A percentile compares a stretch with the other conserved stretches of the same genome.
phyloP scores from a whole-genome alignment of 2,797 vertebrate genomes.

The Echeneis naucrates region DNA sequence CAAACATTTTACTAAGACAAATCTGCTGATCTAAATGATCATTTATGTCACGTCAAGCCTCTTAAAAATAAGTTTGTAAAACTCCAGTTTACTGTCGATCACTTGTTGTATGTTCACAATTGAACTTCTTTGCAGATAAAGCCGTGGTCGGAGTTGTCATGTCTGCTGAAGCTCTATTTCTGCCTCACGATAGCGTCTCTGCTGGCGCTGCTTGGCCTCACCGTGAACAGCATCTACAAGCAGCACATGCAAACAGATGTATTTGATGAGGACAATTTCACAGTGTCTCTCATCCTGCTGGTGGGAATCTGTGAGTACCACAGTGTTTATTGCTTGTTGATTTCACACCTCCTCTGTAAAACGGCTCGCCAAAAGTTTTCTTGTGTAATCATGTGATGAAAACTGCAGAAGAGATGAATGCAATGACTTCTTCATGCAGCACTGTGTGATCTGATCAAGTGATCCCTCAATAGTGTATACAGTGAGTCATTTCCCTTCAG shows the following conservation, averaged over 20 bases:
- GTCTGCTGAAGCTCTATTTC: constrained; percentile 85
- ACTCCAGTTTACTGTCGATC: neutral
- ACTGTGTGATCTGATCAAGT: neutral
- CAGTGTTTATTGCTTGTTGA: neutral
- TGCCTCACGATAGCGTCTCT: constrained; percentile 85
- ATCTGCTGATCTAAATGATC: neutral
- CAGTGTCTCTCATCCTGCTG: constrained; percentile 87
- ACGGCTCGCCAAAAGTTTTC: constrained; percentile 4
- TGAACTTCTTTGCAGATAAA: constrained; percentile 83
- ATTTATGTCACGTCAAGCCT: neutral
- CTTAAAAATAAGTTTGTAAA: neutral
- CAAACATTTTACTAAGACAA: too few relatives aligned
- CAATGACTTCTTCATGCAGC: neutral
- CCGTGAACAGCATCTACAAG: constrained; percentile 78
- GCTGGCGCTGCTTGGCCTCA: constrained; percentile 83
- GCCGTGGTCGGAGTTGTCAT: constrained; percentile 85
- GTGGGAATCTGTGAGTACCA: constrained; percentile 85
- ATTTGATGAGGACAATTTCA: constrained; percentile 82
- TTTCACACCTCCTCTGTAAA: fast-evolving
- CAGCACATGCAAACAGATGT: constrained; percentile 61
- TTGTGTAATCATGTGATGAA: constrained; percentile 26
- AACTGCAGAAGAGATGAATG: neutral
- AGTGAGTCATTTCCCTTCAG: neutral
- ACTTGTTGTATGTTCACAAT: neutral
- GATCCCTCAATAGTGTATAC: neutral